These are phyloP conservation scores for Tursiops truncatus DNA, from an alignment of 2,113 vertebrate genomes.

Conservation along the genomic window DNA sequence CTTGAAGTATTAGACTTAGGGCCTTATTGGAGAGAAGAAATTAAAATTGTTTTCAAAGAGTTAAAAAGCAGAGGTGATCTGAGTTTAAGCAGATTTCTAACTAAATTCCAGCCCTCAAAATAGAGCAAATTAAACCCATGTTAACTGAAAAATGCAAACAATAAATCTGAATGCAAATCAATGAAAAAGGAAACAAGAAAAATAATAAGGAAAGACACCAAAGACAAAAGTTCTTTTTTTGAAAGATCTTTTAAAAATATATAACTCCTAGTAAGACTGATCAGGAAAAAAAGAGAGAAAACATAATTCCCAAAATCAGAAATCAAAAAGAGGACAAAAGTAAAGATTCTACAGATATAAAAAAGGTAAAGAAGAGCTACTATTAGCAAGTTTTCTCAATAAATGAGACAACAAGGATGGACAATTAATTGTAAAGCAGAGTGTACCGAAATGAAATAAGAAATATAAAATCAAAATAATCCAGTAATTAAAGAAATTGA, in stretches of 20 bases:
- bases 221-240: neutral
- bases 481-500: neutral
- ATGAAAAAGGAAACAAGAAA: neutral
- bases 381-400: neutral
- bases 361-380: neutral
- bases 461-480: neutral
- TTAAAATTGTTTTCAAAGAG: neutral
- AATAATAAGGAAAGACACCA: neutral
- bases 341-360: neutral
- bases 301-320: neutral
- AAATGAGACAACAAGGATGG: neutral
- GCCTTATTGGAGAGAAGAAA: rapidly evolving
- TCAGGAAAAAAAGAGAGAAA: neutral
- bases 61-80: neutral
- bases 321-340: neutral
- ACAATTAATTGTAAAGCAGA: neutral
- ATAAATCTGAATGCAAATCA: neutral
- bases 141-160: neutral
- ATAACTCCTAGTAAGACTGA: neutral
- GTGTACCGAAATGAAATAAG: neutral
- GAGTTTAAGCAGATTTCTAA: neutral
- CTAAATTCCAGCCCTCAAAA: neutral
- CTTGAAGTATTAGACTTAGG: neutral
- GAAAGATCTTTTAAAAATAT: neutral
- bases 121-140: neutral